These are phyloP conservation scores for Drosophila kepulauana DNA, from an alignment of 1,140 invertebrate genomes.

Conservation along the genomic window DNA sequence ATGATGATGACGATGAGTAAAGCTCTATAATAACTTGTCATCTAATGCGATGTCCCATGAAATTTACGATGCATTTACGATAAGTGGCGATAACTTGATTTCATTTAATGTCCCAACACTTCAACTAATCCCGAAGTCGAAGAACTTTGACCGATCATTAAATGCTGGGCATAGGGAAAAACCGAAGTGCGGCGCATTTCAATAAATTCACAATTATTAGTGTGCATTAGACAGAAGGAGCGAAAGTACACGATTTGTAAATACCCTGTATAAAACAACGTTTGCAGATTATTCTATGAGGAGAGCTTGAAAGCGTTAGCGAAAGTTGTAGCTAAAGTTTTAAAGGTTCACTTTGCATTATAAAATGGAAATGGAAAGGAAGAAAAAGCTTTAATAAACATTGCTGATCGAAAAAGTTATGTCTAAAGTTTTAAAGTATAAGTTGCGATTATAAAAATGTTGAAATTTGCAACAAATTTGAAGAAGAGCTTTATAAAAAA, in stretches of 20 bases:
- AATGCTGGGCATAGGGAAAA: slow-evolving; percentile 30
- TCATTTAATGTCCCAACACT: slow-evolving; percentile 29
- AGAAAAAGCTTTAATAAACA: too few relatives aligned
- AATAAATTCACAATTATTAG: slow-evolving; percentile 3
- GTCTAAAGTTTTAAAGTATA: too few relatives aligned
- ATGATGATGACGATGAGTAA: slow-evolving; percentile 16
- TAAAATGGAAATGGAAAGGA: too few relatives aligned
- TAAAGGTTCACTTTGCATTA: too few relatives aligned
- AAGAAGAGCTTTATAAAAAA: too few relatives aligned
- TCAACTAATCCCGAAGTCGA: background rate
- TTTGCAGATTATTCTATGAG: too few relatives aligned
- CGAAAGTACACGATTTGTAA: background rate
- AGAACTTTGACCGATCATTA: slow-evolving; percentile 41
- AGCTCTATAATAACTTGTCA: slow-evolving; percentile 32
- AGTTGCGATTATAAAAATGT: too few relatives aligned
- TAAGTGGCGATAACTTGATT: slow-evolving; percentile 32
- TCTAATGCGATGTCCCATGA: slow-evolving; percentile 42
- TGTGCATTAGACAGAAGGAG: background rate
- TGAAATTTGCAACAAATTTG: too few relatives aligned
- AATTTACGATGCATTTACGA: slow-evolving; percentile 55
- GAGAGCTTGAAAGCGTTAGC: too few relatives aligned
- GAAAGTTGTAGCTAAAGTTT: too few relatives aligned
- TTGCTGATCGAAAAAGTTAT: too few relatives aligned
- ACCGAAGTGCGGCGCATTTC: background rate
- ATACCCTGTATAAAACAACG: background rate